phyloP scores from a whole-genome alignment of 2,113 vertebrate genomes.

The Macaca nemestrina region DNA sequence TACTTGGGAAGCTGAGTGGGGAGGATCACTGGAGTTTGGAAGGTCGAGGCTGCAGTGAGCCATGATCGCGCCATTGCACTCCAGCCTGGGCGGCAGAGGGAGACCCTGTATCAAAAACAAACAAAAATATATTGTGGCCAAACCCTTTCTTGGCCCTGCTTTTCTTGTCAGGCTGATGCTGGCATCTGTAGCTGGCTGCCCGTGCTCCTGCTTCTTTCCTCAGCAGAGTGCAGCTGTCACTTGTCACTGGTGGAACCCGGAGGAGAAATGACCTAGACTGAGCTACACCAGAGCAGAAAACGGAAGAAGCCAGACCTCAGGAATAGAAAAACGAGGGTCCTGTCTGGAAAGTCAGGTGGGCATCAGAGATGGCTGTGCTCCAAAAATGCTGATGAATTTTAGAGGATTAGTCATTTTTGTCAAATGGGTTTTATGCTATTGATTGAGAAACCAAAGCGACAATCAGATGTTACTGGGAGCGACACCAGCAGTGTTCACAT shows the following conservation, averaged over 20 bases:
- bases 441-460: neutral
- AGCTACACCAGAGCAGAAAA: neutral
- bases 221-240: neutral
- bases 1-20: neutral
- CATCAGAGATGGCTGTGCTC: neutral
- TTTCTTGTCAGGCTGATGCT: neutral
- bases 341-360: neutral
- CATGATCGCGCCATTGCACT: neutral
- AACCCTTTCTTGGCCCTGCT: neutral
- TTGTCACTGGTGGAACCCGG: neutral
- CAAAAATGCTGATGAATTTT: neutral
- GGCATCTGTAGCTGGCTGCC: neutral
- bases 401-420: neutral
- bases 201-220: neutral
- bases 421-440: neutral
- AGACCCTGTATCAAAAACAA: neutral
- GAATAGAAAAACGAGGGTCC: neutral
- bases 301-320: neutral
- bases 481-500: neutral
- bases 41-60: neutral
- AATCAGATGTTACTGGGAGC: neutral
- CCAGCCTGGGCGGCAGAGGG: neutral
- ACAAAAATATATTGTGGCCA: neutral
- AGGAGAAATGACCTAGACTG: neutral
- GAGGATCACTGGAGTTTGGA: neutral